Evolutionary conservation across 2,888 invertebrate species (phyloP).

Genomic region (Hemistola chrysoprasaria): DNA sequence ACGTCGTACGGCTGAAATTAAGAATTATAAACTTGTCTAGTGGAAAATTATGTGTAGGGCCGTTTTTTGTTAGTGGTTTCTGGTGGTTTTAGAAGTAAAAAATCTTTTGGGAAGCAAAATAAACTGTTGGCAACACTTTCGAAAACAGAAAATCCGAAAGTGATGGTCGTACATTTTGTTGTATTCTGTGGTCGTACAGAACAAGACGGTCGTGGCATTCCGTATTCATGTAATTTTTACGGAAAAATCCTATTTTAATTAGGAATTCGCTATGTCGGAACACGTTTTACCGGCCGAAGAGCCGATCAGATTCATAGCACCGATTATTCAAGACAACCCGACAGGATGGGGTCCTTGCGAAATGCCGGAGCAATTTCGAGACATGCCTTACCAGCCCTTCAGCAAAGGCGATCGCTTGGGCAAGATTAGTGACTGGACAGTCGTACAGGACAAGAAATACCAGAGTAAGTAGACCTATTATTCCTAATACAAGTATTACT

Average conservation of each 20-base stretch:
- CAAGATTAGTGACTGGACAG: slow-evolving; percentile 99
- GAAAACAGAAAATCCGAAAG: no score
- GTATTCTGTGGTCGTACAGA: slow-evolving; percentile 3
- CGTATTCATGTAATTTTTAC: slow-evolving; percentile 35
- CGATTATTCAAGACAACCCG: slow-evolving; percentile 91
- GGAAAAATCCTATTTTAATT: slow-evolving; percentile 28
- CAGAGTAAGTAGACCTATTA: slow-evolving; percentile 86
- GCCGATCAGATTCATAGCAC: slow-evolving; percentile 86
- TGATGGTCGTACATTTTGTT: no score
- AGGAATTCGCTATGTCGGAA: slow-evolving; percentile 61
- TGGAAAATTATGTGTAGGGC: no score
- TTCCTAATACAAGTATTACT: no score
- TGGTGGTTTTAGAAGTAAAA: no score
- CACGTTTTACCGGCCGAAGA: slow-evolving; percentile 81
- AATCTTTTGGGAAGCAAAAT: no score
- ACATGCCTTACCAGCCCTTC: slow-evolving; percentile 99
- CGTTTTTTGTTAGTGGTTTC: no score
- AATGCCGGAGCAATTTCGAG: slow-evolving; percentile 95
- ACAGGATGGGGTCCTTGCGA: slow-evolving; percentile 99
- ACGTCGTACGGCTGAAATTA: no score
- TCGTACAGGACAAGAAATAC: slow-evolving; percentile 96
- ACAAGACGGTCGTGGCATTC: slow-evolving; percentile 24
- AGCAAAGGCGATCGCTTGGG: slow-evolving; percentile 99
- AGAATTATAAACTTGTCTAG: no score
- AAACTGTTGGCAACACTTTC: no score